These are phyloP conservation scores for Chrysochloris asiatica DNA, from an alignment of 2,113 vertebrate genomes.

Conservation along the genomic window DNA sequence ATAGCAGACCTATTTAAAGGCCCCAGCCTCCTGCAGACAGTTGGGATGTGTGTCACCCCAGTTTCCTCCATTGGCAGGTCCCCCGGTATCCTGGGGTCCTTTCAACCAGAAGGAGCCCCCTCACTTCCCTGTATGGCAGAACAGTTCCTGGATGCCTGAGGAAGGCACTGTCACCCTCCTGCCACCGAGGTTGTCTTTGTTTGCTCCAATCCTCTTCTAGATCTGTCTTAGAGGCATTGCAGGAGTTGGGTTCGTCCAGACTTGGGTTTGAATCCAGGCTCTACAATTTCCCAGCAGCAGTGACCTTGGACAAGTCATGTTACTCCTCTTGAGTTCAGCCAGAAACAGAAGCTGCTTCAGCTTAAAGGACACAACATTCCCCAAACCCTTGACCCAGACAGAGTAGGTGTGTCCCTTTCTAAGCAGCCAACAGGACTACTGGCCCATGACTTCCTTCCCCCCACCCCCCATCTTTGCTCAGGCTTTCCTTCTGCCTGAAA, in stretches of 20 bases:
- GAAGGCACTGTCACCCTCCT: no score
- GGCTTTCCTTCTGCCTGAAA: not conserved
- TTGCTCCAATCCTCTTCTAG: not conserved
- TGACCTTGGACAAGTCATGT: not conserved
- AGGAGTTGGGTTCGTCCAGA: not conserved
- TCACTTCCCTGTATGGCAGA: not conserved
- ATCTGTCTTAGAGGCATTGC: not conserved
- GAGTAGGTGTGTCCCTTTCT: rapidly evolving
- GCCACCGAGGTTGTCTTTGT: not conserved
- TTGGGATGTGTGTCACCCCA: not conserved
- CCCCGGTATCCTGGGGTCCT: not conserved
- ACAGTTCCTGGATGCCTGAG: not conserved
- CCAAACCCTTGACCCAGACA: rapidly evolving
- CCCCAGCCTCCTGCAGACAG: not conserved
- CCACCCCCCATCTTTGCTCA: not conserved
- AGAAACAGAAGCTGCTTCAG: not conserved
- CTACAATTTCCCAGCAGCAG: not conserved
- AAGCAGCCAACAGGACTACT: not conserved
- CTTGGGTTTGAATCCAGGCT: not conserved
- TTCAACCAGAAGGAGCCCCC: not conserved
- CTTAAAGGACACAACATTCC: not conserved
- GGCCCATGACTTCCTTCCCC: not conserved
- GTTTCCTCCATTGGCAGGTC: not conserved
- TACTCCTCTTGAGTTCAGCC: not conserved
- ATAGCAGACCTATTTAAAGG: not conserved